These are phyloP conservation scores for Branchinecta lynchi DNA, from an alignment of 1,140 invertebrate species.

Conservation along the genomic window DNA sequence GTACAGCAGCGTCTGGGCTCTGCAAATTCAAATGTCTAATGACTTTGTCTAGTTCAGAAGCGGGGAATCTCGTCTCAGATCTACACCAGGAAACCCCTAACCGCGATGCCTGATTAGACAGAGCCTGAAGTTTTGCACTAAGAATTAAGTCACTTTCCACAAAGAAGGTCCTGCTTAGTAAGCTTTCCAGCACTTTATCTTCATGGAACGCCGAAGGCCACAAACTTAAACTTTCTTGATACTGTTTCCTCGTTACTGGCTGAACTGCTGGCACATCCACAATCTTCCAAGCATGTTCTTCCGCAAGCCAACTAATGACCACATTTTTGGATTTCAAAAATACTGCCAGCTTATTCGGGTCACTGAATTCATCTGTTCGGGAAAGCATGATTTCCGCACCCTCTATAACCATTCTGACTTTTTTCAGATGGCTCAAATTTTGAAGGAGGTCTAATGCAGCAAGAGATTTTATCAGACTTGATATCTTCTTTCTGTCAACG, in stretches of 20 bases:
- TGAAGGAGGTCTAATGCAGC: not conserved
- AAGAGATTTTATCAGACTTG: not conserved
- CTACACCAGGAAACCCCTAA: slow-evolving; percentile 28
- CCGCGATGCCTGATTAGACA: slow-evolving; percentile 38
- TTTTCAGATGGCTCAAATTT: not conserved
- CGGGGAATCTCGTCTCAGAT: not conserved
- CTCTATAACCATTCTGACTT: not conserved
- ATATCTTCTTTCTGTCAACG: not conserved
- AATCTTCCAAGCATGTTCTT: slow-evolving; percentile 24
- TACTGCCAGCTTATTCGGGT: not conserved
- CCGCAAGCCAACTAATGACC: not conserved
- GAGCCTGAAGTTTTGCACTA: slow-evolving; percentile 44
- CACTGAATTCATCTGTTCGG: not conserved
- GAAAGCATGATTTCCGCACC: not conserved
- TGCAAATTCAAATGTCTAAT: not conserved
- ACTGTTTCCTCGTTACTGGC: slow-evolving; percentile 51
- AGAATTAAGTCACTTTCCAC: slow-evolving; percentile 36
- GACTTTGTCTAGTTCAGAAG: slow-evolving; percentile 1
- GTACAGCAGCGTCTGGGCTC: not conserved
- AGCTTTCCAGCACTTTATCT: slow-evolving; percentile 48
- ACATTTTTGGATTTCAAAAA: not conserved
- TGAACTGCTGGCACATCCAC: slow-evolving; percentile 41
- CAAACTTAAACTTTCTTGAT: slow-evolving; percentile 39
- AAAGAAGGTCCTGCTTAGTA: slow-evolving; percentile 47
- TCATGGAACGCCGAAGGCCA: slow-evolving; percentile 72